Evolutionary conservation across 2,888 invertebrate species (phyloP).

Genomic region (Anticlea derivata): DNA sequence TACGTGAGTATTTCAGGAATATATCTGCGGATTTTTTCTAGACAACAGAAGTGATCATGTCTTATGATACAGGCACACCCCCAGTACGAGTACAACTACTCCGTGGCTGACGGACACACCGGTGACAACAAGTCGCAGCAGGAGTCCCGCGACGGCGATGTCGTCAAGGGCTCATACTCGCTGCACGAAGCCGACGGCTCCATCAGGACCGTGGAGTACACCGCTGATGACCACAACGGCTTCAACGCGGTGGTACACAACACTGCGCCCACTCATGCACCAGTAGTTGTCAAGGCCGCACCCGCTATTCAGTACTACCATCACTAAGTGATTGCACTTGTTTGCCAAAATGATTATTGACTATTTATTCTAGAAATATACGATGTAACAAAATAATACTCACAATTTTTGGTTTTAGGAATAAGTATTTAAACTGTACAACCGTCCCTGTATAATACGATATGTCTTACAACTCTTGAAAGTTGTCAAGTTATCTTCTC

Average conservation of each 20-base stretch:
- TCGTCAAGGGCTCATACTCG: constrained; percentile 82
- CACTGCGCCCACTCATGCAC: constrained; percentile 60
- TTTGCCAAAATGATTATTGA: constrained; percentile 32
- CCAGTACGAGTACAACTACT: constrained; percentile 80
- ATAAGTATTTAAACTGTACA: no score
- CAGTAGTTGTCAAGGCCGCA: constrained; percentile 56
- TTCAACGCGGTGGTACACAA: constrained; percentile 72
- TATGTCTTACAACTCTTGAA: no score
- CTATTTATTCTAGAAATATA: constrained; percentile 41
- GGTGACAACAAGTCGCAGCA: constrained; percentile 83
- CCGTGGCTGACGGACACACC: constrained; percentile 82
- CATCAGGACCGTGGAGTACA: constrained; percentile 80
- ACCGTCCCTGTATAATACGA: no score
- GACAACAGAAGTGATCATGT: not conserved
- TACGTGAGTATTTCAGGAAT: constrained; percentile 38
- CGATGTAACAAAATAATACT: constrained; percentile 8
- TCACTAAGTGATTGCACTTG: constrained; percentile 41
- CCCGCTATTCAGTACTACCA: constrained; percentile 62
- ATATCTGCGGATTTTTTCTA: not conserved
- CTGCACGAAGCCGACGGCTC: constrained; percentile 83
- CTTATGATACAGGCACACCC: constrained; percentile 60
- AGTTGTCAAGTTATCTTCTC: no score
- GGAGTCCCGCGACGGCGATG: constrained; percentile 80
- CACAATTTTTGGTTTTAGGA: no score
- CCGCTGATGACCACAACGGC: constrained; percentile 80